Evolutionary conservation across 2,888 invertebrate genomes (phyloP), one percentile per base, ranked within the genome.

Genomic region (Phrixothrix hirtus): DNA sequence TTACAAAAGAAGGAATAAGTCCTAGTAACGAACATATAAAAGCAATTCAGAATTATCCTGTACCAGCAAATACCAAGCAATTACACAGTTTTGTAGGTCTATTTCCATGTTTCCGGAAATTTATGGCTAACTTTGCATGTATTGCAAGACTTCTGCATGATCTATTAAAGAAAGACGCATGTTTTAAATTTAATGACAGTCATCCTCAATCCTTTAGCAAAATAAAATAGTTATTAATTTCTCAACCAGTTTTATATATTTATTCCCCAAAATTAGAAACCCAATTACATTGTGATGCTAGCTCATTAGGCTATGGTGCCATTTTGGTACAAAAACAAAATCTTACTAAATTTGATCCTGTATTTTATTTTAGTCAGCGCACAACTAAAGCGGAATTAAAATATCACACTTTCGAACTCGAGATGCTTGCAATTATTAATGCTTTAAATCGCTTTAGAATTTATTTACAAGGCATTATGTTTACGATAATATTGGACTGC

Each of bases 361-460:
- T 36, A 17, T 38, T 25, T 38, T 38, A 38, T 17, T 38, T n/a
- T 11, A 26, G 26, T 26, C 13, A 21, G 11, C 2, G 21, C 14
- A 17, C 16, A 5, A 36, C 17, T 5, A 17, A 5, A 0, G 36
- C 44, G 1, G 69, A 70, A 51, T 52, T 62, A 0, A 66, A 61
- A 39, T 70, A 66, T 27, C 70, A 71, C 42, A 69, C 67, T 49
- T 73, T 65, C 45, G 69, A 71, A 36, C 34, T 72, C 5, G 69
- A 72, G 51, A 57, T 57, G 9, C 30, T 68, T 3, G 56, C 62
- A 16, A 58, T 66, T 10, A 50, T 66, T 11, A 57, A 66, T 56
- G 57, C 66, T 0, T 21, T 69, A n/a, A 35, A 62, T 11, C 42
- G 65, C 12, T 69, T 70, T 36, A 43, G 59, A 1, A 43, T 68